Evolutionary conservation across 2,888 invertebrate genomes (phyloP), one percentile per base, ranked within the genome.

Genomic region (Papilio protenor): DNA sequence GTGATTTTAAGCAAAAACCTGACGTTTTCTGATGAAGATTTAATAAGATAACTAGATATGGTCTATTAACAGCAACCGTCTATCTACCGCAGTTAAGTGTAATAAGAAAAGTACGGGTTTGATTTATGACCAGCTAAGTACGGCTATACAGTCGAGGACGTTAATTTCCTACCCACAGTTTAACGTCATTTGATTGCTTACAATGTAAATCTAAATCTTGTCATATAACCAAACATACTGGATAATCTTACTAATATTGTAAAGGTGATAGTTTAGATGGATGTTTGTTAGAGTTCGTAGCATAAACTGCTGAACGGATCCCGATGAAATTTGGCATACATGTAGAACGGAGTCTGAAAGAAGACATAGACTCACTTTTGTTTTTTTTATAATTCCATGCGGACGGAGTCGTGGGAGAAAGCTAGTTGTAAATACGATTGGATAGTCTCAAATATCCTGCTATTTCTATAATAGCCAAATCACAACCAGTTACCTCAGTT

Each of bases 11-110:
- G 12, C 18, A 66, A 64, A 71, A 64, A 78, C 75, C 27, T 6
- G 27, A 40, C 49, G 49, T 61, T 71, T 74, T 74, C 70, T 64
- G 75, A 64, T 75, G 61, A 74, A 57, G 70, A 45, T 78, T 71
- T 78, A 75, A 52, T 75, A 55, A 78, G 64, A 52, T 71, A 40
- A 55, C 64, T 45, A 61, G 78, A 72, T 64, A 75, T 72, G 78
- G 75, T 64, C 78, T 78, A 75, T 78, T 78, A 75, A 78, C 71
- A 55, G 11, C 52, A 75, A 78, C 75, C 40, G 57, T 49, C 49
- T 47, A 72, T 47, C 5, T 55, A 64, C 55, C 64, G 75, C 64
- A 55, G 52, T 64, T 66, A 77, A 73, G 21, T 45, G 14, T 40
- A 61, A 64, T 61, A 59, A 49, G 72, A 64, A 70, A 76, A 33